These are phyloP conservation scores for Harpalus rufipes DNA, from an alignment of 2,888 invertebrate species.

Conservation along the genomic window DNA sequence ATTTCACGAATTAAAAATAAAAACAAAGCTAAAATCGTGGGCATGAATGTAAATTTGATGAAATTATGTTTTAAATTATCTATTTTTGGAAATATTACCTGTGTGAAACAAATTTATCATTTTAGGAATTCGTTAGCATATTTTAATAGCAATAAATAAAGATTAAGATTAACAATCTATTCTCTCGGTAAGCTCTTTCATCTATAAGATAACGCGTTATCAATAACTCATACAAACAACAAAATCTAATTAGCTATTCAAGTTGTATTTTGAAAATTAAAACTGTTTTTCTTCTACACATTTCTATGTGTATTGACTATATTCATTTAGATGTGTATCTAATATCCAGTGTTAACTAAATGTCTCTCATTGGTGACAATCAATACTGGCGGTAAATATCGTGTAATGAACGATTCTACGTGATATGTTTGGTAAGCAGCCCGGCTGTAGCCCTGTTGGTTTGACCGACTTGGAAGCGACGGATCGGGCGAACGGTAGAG, in stretches of 20 bases:
- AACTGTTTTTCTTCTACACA: slow-evolving; percentile 30
- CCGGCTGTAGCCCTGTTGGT: slow-evolving; percentile 15
- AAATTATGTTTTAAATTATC: too few relatives aligned
- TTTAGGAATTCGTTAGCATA: slow-evolving; percentile 37
- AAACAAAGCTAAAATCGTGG: too few relatives aligned
- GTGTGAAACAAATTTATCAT: slow-evolving; percentile 26
- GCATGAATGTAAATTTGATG: too few relatives aligned
- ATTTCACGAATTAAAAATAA: too few relatives aligned
- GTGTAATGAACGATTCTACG: slow-evolving; percentile 69
- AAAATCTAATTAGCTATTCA: slow-evolving; percentile 13
- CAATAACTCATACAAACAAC: slow-evolving; percentile 17
- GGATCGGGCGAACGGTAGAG: slow-evolving; percentile 23
- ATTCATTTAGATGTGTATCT: slow-evolving; percentile 58
- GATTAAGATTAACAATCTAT: slow-evolving; percentile 32
- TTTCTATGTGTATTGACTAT: slow-evolving; percentile 39
- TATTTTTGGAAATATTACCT: slow-evolving; percentile 6
- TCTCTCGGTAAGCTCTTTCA: slow-evolving; percentile 26
- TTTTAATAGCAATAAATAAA: slow-evolving; percentile 21
- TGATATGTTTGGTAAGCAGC: slow-evolving; percentile 67
- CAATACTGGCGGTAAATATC: slow-evolving; percentile 62
- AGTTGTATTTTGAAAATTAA: slow-evolving; percentile 1
- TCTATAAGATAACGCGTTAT: slow-evolving; percentile 42
- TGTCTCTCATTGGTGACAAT: slow-evolving; percentile 52
- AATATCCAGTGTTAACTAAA: slow-evolving; percentile 56
- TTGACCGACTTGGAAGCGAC: slow-evolving; percentile 58